Evolutionary conservation across 2,888 invertebrate genomes (phyloP).

Genomic region (Phasia obesa): DNA sequence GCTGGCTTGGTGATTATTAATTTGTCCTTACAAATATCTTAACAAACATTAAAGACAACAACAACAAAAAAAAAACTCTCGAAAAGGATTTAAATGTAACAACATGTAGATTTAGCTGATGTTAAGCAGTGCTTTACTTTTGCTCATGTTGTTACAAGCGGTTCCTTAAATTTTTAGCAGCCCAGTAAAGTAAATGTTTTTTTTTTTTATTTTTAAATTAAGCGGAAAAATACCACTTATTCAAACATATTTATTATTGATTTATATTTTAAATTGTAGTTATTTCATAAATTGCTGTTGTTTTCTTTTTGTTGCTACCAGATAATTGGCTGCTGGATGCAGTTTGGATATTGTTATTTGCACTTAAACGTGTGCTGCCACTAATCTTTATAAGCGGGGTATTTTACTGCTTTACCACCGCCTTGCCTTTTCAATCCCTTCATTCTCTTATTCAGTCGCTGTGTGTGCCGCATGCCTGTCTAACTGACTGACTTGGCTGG

Average conservation of each 20-base stretch:
- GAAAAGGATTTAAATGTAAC: conserved; percentile 41
- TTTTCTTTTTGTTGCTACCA: not conserved
- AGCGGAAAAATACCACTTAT: conserved; percentile 27
- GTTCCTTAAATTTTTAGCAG: conserved; percentile 9
- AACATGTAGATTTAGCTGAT: not conserved
- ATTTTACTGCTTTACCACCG: conserved; percentile 68
- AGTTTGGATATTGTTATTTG: conserved; percentile 27
- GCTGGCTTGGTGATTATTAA: conserved; percentile 76
- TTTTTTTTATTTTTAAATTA: conserved; percentile 17
- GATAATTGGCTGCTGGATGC: conserved; percentile 19
- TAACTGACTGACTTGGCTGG: not conserved
- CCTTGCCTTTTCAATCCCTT: conserved; percentile 68
- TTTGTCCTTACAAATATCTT: conserved; percentile 73
- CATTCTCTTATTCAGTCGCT: not conserved
- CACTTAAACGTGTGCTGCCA: conserved; percentile 62
- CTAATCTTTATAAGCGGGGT: conserved; percentile 67
- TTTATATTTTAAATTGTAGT: conserved; percentile 7
- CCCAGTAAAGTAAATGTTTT: conserved; percentile 13
- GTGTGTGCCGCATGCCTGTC: conserved; percentile 9
- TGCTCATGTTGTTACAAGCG: not conserved
- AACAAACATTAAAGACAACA: conserved; percentile 40
- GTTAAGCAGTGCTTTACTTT: not conserved
- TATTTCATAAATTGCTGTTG: conserved; percentile 7
- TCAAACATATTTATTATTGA: conserved; percentile 3
- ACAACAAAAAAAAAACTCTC: not conserved